Conservation (phyloP, 1,140 invertebrate genomes). For the Mizuhopecten yessoensis region DNA sequence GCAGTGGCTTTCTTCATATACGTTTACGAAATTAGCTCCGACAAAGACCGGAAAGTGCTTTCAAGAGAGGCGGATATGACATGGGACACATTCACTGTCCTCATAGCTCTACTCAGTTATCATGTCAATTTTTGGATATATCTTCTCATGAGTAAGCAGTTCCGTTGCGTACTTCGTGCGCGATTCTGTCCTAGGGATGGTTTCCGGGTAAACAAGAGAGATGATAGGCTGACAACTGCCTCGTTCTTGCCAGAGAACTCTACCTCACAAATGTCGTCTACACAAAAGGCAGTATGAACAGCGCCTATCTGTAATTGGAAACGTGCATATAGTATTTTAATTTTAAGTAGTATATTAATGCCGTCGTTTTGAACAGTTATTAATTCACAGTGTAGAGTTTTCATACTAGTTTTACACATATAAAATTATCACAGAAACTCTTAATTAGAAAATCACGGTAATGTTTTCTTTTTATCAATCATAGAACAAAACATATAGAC, state of each 20-base stretch:
- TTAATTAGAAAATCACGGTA: too few species aligned
- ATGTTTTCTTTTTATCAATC: too few species aligned
- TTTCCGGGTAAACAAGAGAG: neutral
- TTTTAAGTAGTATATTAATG: too few species aligned
- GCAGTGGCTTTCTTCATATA: constrained; percentile 57
- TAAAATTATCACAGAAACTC: too few species aligned
- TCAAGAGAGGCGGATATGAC: constrained; percentile 46
- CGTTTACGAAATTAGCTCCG: constrained; percentile 48
- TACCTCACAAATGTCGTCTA: neutral
- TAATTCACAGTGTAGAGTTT: too few species aligned
- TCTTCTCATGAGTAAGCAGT: constrained; percentile 60
- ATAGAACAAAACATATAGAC: too few species aligned
- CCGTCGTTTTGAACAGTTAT: too few species aligned
- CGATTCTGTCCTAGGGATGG: constrained; percentile 11
- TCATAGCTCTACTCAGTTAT: constrained; percentile 50
- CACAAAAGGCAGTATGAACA: neutral
- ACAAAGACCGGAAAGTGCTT: constrained; percentile 43
- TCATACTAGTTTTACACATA: too few species aligned
- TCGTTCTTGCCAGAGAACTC: neutral
- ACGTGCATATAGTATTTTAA: too few species aligned
- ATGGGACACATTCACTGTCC: constrained; percentile 53
- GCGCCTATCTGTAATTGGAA: too few species aligned
- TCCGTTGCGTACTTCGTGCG: constrained; percentile 43
- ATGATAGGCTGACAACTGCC: constrained; percentile 9
- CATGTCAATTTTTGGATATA: constrained; percentile 63